Conservation (phyloP, 2,797 vertebrate species). For the Manis pentadactyla region DNA sequence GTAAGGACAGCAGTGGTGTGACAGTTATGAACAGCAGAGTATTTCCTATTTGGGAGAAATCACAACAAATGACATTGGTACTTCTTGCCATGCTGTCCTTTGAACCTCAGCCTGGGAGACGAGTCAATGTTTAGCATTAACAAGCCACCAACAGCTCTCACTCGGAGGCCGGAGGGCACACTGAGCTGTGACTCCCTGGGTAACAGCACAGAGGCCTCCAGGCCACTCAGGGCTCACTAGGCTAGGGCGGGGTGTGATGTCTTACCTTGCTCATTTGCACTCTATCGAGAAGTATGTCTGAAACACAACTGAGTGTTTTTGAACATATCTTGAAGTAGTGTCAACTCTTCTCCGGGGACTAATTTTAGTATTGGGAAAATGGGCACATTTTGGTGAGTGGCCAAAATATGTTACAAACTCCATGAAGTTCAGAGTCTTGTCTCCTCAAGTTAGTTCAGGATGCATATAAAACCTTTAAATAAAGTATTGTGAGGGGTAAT, state of each 20-base stretch:
- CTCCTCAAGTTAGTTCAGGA: constrained; percentile 84
- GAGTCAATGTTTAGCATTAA: neutral
- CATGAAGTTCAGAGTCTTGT: constrained; percentile 84
- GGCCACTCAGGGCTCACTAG: neutral
- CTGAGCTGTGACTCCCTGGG: neutral
- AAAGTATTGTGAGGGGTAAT: constrained; percentile 38
- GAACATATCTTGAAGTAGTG: constrained; percentile 76
- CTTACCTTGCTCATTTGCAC: constrained; percentile 70
- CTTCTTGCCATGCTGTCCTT: neutral
- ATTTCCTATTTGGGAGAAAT: neutral
- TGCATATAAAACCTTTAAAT: constrained; percentile 83
- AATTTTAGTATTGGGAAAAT: constrained; percentile 80
- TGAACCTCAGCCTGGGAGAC: neutral
- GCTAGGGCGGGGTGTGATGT: neutral
- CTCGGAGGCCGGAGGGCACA: neutral
- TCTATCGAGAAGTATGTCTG: constrained; percentile 75
- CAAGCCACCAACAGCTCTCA: neutral
- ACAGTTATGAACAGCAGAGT: neutral
- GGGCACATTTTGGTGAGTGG: constrained; percentile 79
- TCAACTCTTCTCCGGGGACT: constrained; percentile 69
- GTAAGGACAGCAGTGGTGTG: neutral
- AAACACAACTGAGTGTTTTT: constrained; percentile 84
- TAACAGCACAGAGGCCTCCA: accelerated
- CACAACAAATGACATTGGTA: neutral
- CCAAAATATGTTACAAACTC: constrained; percentile 86